These are phyloP conservation scores for Arctopsyche grandis DNA, from an alignment of 1,140 invertebrate species.

Conservation along the genomic window DNA sequence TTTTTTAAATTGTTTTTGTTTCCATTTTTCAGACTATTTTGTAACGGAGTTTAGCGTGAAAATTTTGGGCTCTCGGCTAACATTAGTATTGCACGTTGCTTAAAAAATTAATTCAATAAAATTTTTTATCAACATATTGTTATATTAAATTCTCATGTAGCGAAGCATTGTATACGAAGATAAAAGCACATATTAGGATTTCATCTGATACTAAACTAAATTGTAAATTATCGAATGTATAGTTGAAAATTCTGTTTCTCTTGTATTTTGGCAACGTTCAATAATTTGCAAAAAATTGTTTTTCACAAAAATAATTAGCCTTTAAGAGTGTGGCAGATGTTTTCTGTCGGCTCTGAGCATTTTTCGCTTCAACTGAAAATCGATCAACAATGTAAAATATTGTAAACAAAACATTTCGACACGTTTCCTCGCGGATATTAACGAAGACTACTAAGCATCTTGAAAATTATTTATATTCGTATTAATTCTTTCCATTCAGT, in stretches of 20 bases:
- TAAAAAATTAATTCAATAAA: too few species aligned
- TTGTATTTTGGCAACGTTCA: neutral
- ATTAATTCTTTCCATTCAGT: too few species aligned
- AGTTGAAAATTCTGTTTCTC: neutral
- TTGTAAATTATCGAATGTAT: constrained; percentile 9
- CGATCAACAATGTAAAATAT: neutral
- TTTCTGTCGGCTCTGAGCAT: neutral
- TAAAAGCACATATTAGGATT: too few species aligned
- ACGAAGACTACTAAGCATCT: too few species aligned
- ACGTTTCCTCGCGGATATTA: too few species aligned
- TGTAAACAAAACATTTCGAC: neutral
- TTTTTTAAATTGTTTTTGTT: neutral
- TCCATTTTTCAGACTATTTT: neutral
- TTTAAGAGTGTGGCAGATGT: neutral
- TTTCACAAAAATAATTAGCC: constrained; percentile 14
- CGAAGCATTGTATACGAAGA: too few species aligned
- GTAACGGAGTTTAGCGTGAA: neutral
- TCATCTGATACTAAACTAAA: neutral
- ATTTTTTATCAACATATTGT: too few species aligned
- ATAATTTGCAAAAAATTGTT: neutral
- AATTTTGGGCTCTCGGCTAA: neutral
- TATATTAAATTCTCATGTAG: too few species aligned
- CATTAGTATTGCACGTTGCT: too few species aligned
- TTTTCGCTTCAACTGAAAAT: neutral
- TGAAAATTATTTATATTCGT: too few species aligned